Evolutionary conservation across 1,140 invertebrate species (phyloP), one percentile per base, ranked within the genome.

Genomic region (Panagrolaimus sp.): DNA sequence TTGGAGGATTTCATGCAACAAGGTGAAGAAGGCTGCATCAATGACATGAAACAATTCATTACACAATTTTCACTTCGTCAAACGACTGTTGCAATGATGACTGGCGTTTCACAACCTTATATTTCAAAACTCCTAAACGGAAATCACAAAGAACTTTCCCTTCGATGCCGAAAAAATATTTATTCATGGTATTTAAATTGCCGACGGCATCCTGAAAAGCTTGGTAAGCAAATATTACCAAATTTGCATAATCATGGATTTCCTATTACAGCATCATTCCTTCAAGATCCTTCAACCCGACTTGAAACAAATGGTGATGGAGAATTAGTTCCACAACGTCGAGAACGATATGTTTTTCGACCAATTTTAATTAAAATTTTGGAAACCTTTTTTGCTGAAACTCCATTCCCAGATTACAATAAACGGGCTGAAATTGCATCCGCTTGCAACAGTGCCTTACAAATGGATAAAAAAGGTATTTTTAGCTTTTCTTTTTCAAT

Each of bases 181-280:
- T 82, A 82, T 68, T 76, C 71, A 24, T 82, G 80, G 80, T 82
- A 83, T 48, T 63, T 82, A 45, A 82, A 82, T 67, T 81, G 78
- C 67, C 68, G 81, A 21, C 55, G 73, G 21, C 78, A 82, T 66
- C 80, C 80, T 1, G 70, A 75, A 21, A 81, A 81, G 64, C 64
- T 80, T 21, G 48, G 71, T 65, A 43, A 68, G n/a, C 14, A 15
- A 47, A 26, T 15, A 32, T 28, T 46, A 24, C 38, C 0, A n/a
- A 15, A 24, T 32, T 7, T 26, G 15, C 62, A 21, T n/a, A 32
- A 38, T 70, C 10, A 21, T 5, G 6, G 17, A 6, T 67, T 10
- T 21, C 8, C 9, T 15, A 1, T 52, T 73, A 0, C 66, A 78
- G 73, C 71, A 4, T 55, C 74, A 12, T 82, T 76, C 68, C 52